phyloP scores from a whole-genome alignment of 1,140 invertebrate species.

The Papilio polyxenes region DNA sequence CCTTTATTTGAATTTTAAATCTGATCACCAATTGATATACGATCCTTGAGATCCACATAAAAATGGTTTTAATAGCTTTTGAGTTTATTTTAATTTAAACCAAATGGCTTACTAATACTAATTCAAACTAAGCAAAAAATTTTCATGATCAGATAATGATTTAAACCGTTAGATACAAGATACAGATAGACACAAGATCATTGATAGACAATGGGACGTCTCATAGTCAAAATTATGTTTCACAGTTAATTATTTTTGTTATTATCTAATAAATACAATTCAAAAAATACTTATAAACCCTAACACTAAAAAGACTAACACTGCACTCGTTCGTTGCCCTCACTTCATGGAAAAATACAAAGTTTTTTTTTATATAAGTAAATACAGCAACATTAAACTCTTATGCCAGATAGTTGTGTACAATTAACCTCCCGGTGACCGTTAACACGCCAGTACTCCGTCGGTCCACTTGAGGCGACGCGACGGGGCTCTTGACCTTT shows the following conservation, averaged over 20 bases:
- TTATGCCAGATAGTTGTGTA: not conserved
- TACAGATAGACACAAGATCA: too few relatives aligned
- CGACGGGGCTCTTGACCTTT: slow-evolving; percentile 21
- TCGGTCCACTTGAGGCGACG: slow-evolving; percentile 3
- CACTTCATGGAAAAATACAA: not conserved
- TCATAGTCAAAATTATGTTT: too few relatives aligned
- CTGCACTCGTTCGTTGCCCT: not conserved
- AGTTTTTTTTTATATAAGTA: not conserved
- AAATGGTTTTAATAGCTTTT: not conserved
- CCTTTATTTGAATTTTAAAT: not conserved
- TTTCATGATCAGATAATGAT: too few relatives aligned
- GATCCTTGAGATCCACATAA: not conserved
- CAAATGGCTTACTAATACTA: too few relatives aligned
- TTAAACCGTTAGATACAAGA: too few relatives aligned
- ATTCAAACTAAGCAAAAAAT: too few relatives aligned
- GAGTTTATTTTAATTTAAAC: not conserved
- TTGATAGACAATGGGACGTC: too few relatives aligned
- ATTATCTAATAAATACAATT: too few relatives aligned
- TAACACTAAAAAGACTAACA: not conserved
- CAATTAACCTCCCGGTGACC: slow-evolving; percentile 18
- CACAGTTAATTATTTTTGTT: too few relatives aligned
- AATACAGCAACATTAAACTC: not conserved
- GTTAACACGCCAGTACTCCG: not conserved
- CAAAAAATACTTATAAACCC: too few relatives aligned
- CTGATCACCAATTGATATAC: not conserved